phyloP scores from a whole-genome alignment of 2,888 invertebrate species.

The Tachina lurida region DNA sequence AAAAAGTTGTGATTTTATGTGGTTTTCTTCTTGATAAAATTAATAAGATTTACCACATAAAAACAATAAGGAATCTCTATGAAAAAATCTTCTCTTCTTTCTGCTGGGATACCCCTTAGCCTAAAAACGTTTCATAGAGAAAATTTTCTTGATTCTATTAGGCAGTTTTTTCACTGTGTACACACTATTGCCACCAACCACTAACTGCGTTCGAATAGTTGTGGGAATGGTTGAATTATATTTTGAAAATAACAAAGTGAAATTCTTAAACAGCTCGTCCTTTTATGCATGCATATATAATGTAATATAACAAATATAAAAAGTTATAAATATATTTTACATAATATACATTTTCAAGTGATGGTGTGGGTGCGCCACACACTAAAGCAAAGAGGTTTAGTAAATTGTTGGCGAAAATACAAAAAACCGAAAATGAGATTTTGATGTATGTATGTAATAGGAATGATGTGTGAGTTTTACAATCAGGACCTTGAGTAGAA shows the following conservation, averaged over 20 bases:
- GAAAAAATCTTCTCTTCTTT: too few species aligned
- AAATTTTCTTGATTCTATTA: too few species aligned
- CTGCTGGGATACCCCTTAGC: too few species aligned
- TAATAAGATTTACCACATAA: too few species aligned
- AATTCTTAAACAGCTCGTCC: conserved; percentile 7
- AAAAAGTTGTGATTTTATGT: too few species aligned
- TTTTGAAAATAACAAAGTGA: conserved; percentile 7
- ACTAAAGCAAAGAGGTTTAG: conserved; percentile 12
- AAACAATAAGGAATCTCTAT: too few species aligned
- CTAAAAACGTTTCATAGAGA: too few species aligned
- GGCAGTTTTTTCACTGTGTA: too few species aligned
- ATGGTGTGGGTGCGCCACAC: conserved; percentile 24
- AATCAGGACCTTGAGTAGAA: conserved; percentile 41
- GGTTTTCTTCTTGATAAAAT: too few species aligned
- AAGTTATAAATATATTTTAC: conserved; percentile 10
- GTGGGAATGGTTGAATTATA: conserved; percentile 34
- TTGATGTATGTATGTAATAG: conserved; percentile 9
- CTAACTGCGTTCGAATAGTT: neutral
- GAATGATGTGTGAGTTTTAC: conserved; percentile 1
- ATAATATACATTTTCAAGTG: conserved; percentile 13
- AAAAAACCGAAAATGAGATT: conserved; percentile 21
- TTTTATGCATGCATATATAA: conserved; percentile 8
- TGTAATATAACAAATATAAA: neutral
- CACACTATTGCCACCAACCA: neutral
- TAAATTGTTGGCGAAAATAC: neutral